Evolutionary conservation across 2,888 invertebrate species (phyloP).

Genomic region (Erebia palarica): DNA sequence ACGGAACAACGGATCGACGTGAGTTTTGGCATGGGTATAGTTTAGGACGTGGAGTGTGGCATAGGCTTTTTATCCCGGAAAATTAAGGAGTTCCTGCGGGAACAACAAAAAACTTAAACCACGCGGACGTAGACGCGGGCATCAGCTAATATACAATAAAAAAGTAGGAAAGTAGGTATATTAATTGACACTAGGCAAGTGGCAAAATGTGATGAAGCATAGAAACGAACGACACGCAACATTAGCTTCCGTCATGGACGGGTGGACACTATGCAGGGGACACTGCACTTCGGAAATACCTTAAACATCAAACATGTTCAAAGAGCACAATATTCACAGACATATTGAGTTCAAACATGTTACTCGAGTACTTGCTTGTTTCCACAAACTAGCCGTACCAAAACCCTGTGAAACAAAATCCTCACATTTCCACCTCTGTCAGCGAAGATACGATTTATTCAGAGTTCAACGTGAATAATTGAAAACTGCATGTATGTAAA

Average conservation of each 20-base stretch:
- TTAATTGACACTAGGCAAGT: slow-evolving; percentile 29
- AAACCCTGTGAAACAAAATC: no score
- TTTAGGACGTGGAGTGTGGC: no score
- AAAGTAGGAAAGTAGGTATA: not conserved
- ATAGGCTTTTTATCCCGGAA: no score
- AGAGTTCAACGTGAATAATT: not conserved
- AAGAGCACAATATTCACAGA: slow-evolving; percentile 16
- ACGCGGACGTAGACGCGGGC: no score
- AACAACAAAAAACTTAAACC: no score
- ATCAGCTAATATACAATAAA: not conserved
- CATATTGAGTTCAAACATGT: not conserved
- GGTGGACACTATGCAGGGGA: slow-evolving; percentile 41
- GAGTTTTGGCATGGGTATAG: no score
- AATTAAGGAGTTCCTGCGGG: no score
- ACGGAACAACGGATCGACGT: no score
- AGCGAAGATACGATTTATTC: not conserved
- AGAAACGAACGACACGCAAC: slow-evolving; percentile 42
- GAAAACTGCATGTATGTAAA: no score
- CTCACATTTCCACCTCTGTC: no score
- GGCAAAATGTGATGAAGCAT: slow-evolving; percentile 41
- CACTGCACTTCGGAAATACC: slow-evolving; percentile 30
- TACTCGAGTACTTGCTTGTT: not conserved
- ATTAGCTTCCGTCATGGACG: slow-evolving; percentile 42
- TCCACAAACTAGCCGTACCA: not conserved
- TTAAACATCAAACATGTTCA: slow-evolving; percentile 14